Evolutionary conservation across 2,797 vertebrate genomes (phyloP).

Genomic region (Labeo calbasu): DNA sequence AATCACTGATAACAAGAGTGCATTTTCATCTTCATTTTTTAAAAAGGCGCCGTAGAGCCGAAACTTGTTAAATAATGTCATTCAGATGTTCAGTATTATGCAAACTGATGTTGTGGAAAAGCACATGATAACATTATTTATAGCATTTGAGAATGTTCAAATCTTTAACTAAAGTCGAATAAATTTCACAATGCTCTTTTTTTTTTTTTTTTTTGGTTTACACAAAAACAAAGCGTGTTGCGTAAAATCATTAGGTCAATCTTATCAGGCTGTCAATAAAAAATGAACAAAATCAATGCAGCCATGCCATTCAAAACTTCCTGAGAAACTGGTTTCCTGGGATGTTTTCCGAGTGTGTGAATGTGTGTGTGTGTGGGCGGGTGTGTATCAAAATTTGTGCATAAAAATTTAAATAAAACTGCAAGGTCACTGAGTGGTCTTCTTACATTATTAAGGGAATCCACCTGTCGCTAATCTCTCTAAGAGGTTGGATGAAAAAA

Average conservation of each 20-base stretch:
- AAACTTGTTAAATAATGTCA: neutral
- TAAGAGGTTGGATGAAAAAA: neutral
- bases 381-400: neutral
- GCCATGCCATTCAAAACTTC: neutral
- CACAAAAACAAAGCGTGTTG: neutral
- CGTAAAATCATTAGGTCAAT: neutral
- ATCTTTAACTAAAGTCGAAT: neutral
- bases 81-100: neutral
- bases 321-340: neutral
- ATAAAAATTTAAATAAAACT: neutral
- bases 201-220: neutral
- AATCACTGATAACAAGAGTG: neutral
- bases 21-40: neutral
- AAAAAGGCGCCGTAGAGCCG: neutral
- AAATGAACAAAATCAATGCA: neutral
- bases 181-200: neutral
- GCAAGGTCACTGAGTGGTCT: neutral
- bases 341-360: neutral
- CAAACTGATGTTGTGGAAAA: neutral
- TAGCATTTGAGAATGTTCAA: too few species aligned
- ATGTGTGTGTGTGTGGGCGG: neutral
- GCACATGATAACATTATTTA: neutral
- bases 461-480: conserved; percentile 26
- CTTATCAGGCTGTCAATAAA: neutral
- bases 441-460: neutral